phyloP scores from a whole-genome alignment of 2,797 vertebrate genomes.

The Merluccius polli region DNA sequence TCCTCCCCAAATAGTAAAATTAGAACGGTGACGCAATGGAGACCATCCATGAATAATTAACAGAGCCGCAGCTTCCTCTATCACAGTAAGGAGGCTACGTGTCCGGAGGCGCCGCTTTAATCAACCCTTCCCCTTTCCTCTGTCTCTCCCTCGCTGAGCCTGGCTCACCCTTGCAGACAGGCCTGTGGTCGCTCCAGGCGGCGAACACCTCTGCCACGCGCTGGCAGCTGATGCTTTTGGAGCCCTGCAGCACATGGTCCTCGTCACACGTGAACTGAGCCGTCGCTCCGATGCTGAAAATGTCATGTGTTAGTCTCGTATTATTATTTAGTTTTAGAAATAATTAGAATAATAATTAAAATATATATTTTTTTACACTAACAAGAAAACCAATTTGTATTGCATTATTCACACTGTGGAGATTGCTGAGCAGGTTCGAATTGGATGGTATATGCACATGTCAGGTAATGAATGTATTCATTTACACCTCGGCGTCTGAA shows the following conservation, averaged over 20 bases:
- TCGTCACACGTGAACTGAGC: slow-evolving; percentile 94
- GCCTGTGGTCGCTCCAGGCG: slow-evolving; percentile 97
- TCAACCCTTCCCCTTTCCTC: slow-evolving; percentile 39
- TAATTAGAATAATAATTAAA: background rate
- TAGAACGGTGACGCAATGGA: slow-evolving; percentile 38
- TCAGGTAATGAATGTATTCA: background rate
- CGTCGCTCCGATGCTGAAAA: slow-evolving; percentile 84
- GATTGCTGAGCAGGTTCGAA: background rate
- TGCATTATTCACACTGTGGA: background rate
- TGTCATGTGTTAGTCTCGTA: background rate
- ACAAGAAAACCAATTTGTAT: background rate
- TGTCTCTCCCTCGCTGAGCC: background rate
- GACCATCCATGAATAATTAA: slow-evolving; percentile 69
- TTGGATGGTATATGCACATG: background rate
- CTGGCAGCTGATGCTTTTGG: slow-evolving; percentile 96
- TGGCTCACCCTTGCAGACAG: slow-evolving; percentile 93
- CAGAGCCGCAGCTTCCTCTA: slow-evolving; percentile 61
- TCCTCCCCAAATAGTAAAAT: slow-evolving; percentile 18
- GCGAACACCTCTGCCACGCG: slow-evolving; percentile 96
- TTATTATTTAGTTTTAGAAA: background rate
- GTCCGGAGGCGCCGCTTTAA: slow-evolving; percentile 65
- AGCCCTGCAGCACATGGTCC: slow-evolving; percentile 96
- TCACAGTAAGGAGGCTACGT: slow-evolving; percentile 51
- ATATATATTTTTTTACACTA: background rate
- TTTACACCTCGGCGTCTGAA: background rate